Base-by-base conservation (phyloP, 35 echinoderm and acorn worm genomes). In the Strongylocentrotus purpuratus region DNA sequence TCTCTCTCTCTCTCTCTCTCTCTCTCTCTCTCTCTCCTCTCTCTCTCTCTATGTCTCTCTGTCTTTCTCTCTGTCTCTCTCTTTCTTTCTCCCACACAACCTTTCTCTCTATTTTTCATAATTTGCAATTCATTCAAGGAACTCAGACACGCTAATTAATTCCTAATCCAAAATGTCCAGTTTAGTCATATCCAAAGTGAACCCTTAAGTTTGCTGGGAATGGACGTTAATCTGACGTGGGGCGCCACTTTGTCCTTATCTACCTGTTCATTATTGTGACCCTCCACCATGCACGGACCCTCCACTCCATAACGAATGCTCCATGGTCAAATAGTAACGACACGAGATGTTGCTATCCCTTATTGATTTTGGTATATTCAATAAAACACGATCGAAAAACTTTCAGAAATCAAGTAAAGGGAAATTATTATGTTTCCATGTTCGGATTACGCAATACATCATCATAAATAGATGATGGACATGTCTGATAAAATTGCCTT, bases 131-230 rank as follows among this genome's bases (percentile, higher is more conserved):
- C 65, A 78, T 78, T 28, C 22, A 78, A n/a, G 65, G 65, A 28
- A 78, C 22, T 22, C 22, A 78, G 87, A 89, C 87, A 46, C 25
- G 87, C 87, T 45, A 89, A 89, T 89, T 89, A 89, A 89, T 89
- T 33, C 87, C 87, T 25, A 89, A 89, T 45, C 45, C 33, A 46
- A 33, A 33, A 22, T 33, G 87, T 89, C 87, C 45, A 89, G 20
- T 89, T 46, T 11, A 89, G 32, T 89, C 87, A 89, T 46, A 33
- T 33, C 15, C 32, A 33, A 89, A 31, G 33, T 89, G 12, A 89
- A 46, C 87, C 32, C 45, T 89, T 5, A 46, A 89, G 87, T 89
- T 89, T 46, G 87, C 32, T 17, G 5, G 87, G 5, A 45, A 89
- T 33, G 87, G 87, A 46, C 11, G 45, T 20, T 46, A 28, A 25